Base-by-base conservation (phyloP, 2,113 vertebrate genomes). In the Candoia aspera region DNA sequence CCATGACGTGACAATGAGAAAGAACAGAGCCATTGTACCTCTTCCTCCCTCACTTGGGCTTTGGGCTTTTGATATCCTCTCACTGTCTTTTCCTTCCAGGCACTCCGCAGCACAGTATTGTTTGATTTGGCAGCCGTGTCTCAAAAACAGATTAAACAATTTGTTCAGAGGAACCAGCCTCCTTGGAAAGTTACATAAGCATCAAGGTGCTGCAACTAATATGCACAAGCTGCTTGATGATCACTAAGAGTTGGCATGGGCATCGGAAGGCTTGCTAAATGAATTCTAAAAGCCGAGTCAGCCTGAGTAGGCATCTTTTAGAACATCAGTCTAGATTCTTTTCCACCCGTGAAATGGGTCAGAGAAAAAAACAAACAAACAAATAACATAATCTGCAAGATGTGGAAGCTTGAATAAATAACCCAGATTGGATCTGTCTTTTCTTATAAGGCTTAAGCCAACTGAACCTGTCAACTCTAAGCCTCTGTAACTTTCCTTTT, bases 1-100 rank as follows among this genome's bases (percentile, higher is more conserved):
- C 88, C 95, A 90, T 90, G 90, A 94, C 96, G 92, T 55, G 87
- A 94, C 88, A 86, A 24, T 94, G 95, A 97, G 86, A 96, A 96
- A 96, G 91, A 96, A 60, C 93, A 97, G 93, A 94, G 57, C 85
- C 64, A 19, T 6, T 64, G 13, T 8, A 49, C 59, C 37, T 86
- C 42, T 92, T 59, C 79, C 68, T n/a, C 54, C 46, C 29, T 55
- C 13, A 11, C 23, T 55, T 55, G 46, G 42, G 46, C 0, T 23
- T 68, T 87, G 11, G 9, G 92, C 95, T 90, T 86, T 94, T 93
- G 92, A 94, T 83, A 58, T 84, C 60, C 55, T 13, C 11, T 54
- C 58, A 86, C 84, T 87, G 85, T 23, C 11, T 96, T 88, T 90
- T 92, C 89, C 84, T 90, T 91, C 92, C 87, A 94, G 73, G 87